A percentile compares a stretch with the other conserved stretches of the same genome.
phyloP scores from a whole-genome alignment of 2,888 invertebrate genomes.

The Yponomeuta malinellus region DNA sequence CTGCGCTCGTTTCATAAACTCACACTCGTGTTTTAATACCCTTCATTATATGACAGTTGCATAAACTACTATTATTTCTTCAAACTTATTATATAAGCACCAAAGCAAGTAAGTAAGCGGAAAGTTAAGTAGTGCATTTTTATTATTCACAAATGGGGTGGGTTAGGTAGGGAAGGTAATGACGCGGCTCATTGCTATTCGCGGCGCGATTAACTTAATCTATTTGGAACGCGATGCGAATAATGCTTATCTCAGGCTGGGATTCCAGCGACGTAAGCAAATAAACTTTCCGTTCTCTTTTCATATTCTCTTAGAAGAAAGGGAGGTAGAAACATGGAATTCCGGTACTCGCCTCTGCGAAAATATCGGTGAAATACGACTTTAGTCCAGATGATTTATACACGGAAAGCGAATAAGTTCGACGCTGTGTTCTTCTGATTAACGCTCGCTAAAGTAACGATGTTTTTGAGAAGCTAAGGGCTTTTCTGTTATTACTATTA shows the following conservation, averaged over 20 bases:
- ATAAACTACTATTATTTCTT: no score
- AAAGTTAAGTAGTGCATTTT: neutral
- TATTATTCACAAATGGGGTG: slow-evolving; percentile 2
- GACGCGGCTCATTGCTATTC: slow-evolving; percentile 37
- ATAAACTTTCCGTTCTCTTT: neutral
- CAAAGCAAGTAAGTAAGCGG: neutral
- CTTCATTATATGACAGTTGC: no score
- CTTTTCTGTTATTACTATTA: no score
- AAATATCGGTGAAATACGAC: neutral
- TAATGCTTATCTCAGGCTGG: slow-evolving; percentile 17
- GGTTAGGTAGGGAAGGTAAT: slow-evolving; percentile 16
- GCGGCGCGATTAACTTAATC: slow-evolving; percentile 39
- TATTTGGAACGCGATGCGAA: slow-evolving; percentile 30
- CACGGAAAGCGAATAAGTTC: neutral
- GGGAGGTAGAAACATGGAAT: neutral
- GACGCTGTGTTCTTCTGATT: neutral
- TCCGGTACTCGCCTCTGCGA: neutral
- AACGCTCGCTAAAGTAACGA: neutral
- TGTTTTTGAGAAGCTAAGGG: neutral
- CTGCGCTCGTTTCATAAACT: no score
- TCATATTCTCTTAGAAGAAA: neutral
- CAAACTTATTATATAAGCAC: neutral
- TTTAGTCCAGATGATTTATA: neutral
- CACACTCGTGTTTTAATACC: no score
- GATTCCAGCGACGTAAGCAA: neutral